Evolutionary conservation across 2,888 invertebrate species (phyloP), one percentile per base, ranked within the genome.

Genomic region (Dione vanillae): DNA sequence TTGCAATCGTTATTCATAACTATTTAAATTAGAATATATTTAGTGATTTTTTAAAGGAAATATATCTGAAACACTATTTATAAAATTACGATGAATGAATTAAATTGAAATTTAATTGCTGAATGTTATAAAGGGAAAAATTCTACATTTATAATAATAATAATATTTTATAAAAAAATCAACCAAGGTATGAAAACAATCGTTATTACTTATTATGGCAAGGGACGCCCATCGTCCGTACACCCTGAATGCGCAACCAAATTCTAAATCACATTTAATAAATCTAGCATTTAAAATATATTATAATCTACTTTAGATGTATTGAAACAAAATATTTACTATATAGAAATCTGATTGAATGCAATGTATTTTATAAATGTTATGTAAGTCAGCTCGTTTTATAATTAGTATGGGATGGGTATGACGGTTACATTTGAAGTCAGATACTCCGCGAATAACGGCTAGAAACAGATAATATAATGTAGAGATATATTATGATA

Each of bases 241-340:
- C 79, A 83, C 85, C 83, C 84, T 78, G 76, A 76, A 70, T 81
- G 85, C 79, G 88, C 87, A 92, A 91, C 91, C 89, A 92, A 91
- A 92, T 92, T 92, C 92, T 92, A 92, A 92, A 92, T 91, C 88
- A 90, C 90, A 83, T 85, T 87, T 83, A 86, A 86, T 85, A 74
- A 74, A 61, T 35, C 61, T 61, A 61, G 79, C 76, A 83, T 77
- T 72, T 85, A 84, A 86, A 86, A 82, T 81, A 81, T 82, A 82
- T 77, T 78, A 86, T 86, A 83, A 80, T 52, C 82, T 79, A 76
- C 65, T 84, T 62, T 85, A 85, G 81, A 78, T 80, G 80, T 19
- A 68, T 27, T 27, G 27, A 27, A 27, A n/a, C n/a, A n/a, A n/a
- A 81, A 79, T 81, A 81, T 83, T 82, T 84, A 80, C 78, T 81